Percentiles rank a stretch among this genome's conserved stretches.
These are phyloP conservation scores for Microplitis manilae DNA, from an alignment of 2,888 invertebrate genomes.

Conservation along the genomic window DNA sequence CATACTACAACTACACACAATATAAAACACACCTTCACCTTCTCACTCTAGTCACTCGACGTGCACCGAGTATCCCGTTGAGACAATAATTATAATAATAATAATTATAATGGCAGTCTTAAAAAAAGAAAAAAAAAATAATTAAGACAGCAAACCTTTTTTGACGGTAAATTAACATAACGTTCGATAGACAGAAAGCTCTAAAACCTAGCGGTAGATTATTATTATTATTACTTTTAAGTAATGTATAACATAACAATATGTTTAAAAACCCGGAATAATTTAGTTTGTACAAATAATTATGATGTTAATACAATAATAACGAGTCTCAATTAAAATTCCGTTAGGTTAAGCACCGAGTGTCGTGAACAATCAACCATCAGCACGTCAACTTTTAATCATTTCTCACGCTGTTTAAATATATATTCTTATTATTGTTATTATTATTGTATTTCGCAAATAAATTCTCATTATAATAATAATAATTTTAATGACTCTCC, in stretches of 20 bases:
- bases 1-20: background rate
- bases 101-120: background rate
- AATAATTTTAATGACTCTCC: background rate
- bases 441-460: background rate
- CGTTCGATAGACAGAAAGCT: conserved; percentile 8
- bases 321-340: conserved; percentile 32
- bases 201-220: background rate
- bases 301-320: background rate
- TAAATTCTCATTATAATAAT: background rate
- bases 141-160: background rate
- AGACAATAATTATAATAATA: background rate
- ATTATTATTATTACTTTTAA: background rate
- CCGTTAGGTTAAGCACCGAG: conserved; percentile 19
- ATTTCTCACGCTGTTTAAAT: conserved; percentile 7
- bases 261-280: background rate
- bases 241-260: background rate
- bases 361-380: conserved; percentile 22
- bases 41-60: background rate
- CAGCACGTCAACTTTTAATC: conserved; percentile 12
- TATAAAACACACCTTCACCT: too few species aligned
- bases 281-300: background rate
- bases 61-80: conserved; percentile 4
- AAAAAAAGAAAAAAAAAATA: background rate
- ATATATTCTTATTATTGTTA: background rate
- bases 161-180: conserved; percentile 24